A percentile compares a stretch with the other conserved stretches of the same genome.
phyloP scores from a whole-genome alignment of 2,888 invertebrate genomes.

The Lathronympha strigana region DNA sequence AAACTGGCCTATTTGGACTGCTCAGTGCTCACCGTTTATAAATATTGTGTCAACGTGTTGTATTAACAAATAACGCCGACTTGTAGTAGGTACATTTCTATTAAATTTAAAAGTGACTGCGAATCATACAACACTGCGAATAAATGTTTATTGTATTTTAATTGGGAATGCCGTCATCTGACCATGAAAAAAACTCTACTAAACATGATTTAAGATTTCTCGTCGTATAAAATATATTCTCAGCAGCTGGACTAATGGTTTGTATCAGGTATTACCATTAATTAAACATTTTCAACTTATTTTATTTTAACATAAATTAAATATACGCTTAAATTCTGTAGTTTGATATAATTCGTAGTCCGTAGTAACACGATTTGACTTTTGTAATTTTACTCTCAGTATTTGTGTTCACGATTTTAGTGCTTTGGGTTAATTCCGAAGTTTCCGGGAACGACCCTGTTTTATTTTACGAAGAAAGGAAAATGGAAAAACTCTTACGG shows the following conservation, averaged over 20 bases:
- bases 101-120: neutral
- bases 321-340: constrained; percentile 13
- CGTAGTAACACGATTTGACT: constrained; percentile 1
- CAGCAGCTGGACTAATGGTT: constrained; percentile 17
- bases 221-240: neutral
- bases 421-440: constrained; percentile 17
- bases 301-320: neutral
- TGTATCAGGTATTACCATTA: constrained; percentile 14
- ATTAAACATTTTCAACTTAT: neutral
- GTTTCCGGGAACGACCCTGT: too few relatives aligned
- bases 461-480: too few relatives aligned
- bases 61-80: neutral
- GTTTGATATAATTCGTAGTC: neutral
- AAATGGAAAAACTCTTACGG: too few relatives aligned
- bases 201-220: neutral
- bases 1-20: neutral
- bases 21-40: neutral
- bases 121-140: neutral
- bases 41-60: neutral
- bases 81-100: neutral
- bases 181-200: neutral
- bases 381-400: constrained; percentile 8
- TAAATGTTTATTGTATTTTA: neutral
- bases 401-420: constrained; percentile 11
- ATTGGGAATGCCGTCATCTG: neutral